Percentiles rank a stretch among this genome's conserved stretches.
Conservation (phyloP, 2,797 vertebrate genomes). For the Enteromius afrohamiltoni region DNA sequence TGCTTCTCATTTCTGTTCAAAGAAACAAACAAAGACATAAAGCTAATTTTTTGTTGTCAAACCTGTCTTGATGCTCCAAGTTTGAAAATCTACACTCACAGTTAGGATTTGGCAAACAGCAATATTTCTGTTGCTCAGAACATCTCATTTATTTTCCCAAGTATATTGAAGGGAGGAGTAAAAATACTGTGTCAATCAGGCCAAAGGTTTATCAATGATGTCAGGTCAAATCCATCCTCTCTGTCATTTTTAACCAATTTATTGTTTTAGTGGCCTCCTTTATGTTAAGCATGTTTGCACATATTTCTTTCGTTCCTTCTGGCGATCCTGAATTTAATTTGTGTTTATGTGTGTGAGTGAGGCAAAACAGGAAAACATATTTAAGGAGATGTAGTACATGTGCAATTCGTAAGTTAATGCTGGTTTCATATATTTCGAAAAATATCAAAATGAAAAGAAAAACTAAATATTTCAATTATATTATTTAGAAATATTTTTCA, state of each 20-base stretch:
- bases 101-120: neutral
- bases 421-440: neutral
- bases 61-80: neutral
- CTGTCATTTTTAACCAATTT: conserved; percentile 49
- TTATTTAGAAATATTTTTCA: too few relatives aligned
- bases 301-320: conserved; percentile 52
- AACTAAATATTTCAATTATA: neutral
- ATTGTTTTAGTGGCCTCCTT: conserved; percentile 44
- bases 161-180: conserved; percentile 13
- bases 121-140: neutral
- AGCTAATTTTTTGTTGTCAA: neutral
- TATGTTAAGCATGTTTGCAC: conserved; percentile 56
- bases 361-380: neutral
- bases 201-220: conserved; percentile 52
- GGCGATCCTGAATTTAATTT: neutral
- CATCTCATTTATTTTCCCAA: neutral
- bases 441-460: neutral
- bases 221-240: conserved; percentile 56
- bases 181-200: conserved; percentile 60
- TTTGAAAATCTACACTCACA: neutral
- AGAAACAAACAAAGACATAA: neutral
- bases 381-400: neutral
- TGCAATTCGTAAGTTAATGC: neutral
- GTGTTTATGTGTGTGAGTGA: conserved; percentile 4
- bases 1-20: neutral